Evolutionary conservation across 2,113 vertebrate genomes (phyloP).

Genomic region (Trichomycterus rosablanca): DNA sequence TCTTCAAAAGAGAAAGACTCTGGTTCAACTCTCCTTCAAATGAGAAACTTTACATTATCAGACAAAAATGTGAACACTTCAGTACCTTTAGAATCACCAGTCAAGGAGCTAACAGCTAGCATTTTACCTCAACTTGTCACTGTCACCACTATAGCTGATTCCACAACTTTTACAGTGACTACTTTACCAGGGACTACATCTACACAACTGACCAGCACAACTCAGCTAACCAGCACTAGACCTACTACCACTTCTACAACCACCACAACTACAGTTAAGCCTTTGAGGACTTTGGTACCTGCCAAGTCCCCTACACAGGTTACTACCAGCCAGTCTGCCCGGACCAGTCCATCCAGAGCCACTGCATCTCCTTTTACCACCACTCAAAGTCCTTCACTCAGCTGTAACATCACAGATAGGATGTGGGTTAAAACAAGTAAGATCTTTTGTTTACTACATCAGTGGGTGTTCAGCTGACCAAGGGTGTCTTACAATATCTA

Average conservation of each 20-base stretch:
- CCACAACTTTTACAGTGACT: conserved; percentile 53
- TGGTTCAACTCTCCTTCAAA: conserved; percentile 53
- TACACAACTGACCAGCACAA: conserved; percentile 61
- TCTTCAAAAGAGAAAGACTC: conserved; percentile 67
- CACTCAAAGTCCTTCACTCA: conserved; percentile 70
- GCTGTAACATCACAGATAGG: conserved; percentile 84
- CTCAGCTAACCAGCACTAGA: conserved; percentile 61
- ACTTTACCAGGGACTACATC: conserved; percentile 51
- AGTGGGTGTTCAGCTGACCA: no score
- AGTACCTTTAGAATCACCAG: conserved; percentile 62
- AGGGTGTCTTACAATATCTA: no score
- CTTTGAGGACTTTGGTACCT: conserved; percentile 68
- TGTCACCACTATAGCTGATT: conserved; percentile 58
- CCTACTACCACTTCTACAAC: conserved; percentile 42
- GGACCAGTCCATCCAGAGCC: conserved; percentile 60
- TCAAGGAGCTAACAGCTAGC: conserved; percentile 50
- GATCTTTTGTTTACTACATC: neutral
- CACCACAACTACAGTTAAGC: conserved; percentile 43
- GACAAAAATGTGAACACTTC: conserved; percentile 46
- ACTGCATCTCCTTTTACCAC: conserved; percentile 58
- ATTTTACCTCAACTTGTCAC: conserved; percentile 58
- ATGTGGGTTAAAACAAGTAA: conserved; percentile 91
- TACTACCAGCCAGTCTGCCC: conserved; percentile 66
- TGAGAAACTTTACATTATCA: conserved; percentile 42
- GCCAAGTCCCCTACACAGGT: conserved; percentile 59